These are phyloP conservation scores for Porites divaricata DNA, from an alignment of 92 coral and sea anemone genomes.

Conservation along the genomic window DNA sequence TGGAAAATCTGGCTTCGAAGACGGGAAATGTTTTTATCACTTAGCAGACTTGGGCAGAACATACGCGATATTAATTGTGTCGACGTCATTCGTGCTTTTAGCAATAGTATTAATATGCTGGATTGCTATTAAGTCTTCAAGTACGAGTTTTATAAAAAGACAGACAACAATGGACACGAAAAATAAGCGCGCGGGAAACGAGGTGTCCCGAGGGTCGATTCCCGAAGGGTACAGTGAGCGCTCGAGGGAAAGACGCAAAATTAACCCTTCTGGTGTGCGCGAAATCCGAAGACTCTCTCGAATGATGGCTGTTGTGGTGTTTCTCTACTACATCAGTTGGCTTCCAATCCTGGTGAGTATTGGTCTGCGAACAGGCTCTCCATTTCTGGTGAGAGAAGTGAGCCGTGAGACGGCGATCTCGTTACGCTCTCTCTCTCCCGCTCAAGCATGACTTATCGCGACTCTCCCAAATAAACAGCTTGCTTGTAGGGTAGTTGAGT, in stretches of 20 bases:
- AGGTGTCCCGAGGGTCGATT: slow-evolving; percentile 27
- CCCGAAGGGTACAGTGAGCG: slow-evolving; percentile 9
- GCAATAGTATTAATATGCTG: slow-evolving; percentile 61
- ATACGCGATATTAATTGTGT: slow-evolving; percentile 57
- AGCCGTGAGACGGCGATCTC: too few species aligned
- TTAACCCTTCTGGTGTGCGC: slow-evolving; percentile 60
- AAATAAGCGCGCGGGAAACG: slow-evolving; percentile 39
- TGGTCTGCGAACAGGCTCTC: too few species aligned
- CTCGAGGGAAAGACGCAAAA: slow-evolving; percentile 9
- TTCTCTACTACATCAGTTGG: slow-evolving; percentile 79
- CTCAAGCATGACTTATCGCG: too few species aligned
- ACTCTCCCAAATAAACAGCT: too few species aligned
- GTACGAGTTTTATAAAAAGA: slow-evolving; percentile 67
- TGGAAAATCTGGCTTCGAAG: slow-evolving; percentile 76
- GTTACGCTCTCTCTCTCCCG: too few species aligned
- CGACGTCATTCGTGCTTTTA: slow-evolving; percentile 62
- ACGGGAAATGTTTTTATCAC: slow-evolving; percentile 73
- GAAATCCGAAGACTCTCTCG: slow-evolving; percentile 65
- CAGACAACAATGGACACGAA: slow-evolving; percentile 60
- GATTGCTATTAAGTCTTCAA: slow-evolving; percentile 65
- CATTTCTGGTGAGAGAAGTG: too few species aligned
- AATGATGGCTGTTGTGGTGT: slow-evolving; percentile 80
- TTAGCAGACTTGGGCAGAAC: slow-evolving; percentile 64
- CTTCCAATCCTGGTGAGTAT: slow-evolving; percentile 83
- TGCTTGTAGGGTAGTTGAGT: too few species aligned